Evolutionary conservation across 2,113 vertebrate genomes (phyloP).

Genomic region (Pithys albifrons): DNA sequence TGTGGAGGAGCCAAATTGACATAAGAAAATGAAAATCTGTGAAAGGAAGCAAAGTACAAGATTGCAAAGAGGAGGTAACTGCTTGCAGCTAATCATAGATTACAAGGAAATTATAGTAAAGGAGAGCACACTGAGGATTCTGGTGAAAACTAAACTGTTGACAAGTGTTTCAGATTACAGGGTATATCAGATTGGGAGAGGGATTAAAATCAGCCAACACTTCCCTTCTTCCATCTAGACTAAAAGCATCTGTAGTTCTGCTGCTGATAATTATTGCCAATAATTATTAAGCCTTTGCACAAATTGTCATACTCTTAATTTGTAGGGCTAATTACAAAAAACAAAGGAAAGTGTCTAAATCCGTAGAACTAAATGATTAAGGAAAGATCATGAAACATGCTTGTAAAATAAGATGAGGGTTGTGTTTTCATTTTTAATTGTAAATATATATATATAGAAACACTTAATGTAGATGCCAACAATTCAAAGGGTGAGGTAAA

Average conservation of each 20-base stretch:
- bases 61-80: neutral
- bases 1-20: neutral
- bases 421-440: neutral
- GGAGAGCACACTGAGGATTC: neutral
- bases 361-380: neutral
- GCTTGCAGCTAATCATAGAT: neutral
- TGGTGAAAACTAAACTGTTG: neutral
- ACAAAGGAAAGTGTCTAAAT: neutral
- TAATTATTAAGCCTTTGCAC: neutral
- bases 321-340: neutral
- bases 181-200: neutral
- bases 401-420: neutral
- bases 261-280: neutral
- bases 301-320: neutral
- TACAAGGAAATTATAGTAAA: neutral
- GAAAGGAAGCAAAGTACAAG: neutral
- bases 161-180: slow-evolving; percentile 16
- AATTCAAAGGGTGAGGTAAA: neutral
- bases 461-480: neutral
- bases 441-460: neutral
- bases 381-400: neutral
- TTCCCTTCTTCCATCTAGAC: neutral
- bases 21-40: neutral
- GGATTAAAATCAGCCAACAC: neutral
- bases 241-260: neutral